Evolutionary conservation across 2,888 invertebrate genomes (phyloP).

Genomic region (Aspidiotus rigidus): DNA sequence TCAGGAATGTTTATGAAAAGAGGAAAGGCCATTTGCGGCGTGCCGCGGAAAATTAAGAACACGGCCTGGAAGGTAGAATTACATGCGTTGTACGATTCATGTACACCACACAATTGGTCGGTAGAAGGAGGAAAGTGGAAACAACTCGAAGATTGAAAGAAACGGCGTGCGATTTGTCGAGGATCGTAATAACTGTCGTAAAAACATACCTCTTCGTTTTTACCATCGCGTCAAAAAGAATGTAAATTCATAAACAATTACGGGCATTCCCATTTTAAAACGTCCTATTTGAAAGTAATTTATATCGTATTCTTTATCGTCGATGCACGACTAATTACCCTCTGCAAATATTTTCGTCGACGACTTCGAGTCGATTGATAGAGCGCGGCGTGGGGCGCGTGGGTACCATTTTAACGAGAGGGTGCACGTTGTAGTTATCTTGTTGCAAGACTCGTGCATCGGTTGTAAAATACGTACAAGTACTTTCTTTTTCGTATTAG

Average conservation of each 20-base stretch:
- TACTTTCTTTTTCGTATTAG: too few relatives aligned
- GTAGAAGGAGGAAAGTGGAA: too few relatives aligned
- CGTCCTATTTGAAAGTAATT: not conserved
- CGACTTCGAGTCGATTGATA: not conserved
- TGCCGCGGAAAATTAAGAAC: too few relatives aligned
- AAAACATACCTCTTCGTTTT: not conserved
- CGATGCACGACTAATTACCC: not conserved
- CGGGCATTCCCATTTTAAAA: not conserved
- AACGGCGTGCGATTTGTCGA: not conserved
- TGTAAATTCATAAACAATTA: slow-evolving; percentile 4
- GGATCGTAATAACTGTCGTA: slow-evolving; percentile 1
- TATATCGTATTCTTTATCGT: not conserved
- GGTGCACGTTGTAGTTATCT: not conserved
- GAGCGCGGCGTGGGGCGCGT: not conserved
- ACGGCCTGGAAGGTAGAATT: too few relatives aligned
- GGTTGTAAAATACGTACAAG: not conserved
- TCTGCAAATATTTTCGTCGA: not conserved
- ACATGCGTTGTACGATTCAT: too few relatives aligned
- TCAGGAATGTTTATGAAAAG: not conserved
- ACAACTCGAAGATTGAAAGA: not conserved
- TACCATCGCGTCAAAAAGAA: not conserved
- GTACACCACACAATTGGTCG: too few relatives aligned
- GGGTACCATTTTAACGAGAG: not conserved
- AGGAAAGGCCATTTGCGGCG: too few relatives aligned
- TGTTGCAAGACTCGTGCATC: not conserved